Evolutionary conservation across 2,797 vertebrate species (phyloP).

Genomic region (Anas georgica): DNA sequence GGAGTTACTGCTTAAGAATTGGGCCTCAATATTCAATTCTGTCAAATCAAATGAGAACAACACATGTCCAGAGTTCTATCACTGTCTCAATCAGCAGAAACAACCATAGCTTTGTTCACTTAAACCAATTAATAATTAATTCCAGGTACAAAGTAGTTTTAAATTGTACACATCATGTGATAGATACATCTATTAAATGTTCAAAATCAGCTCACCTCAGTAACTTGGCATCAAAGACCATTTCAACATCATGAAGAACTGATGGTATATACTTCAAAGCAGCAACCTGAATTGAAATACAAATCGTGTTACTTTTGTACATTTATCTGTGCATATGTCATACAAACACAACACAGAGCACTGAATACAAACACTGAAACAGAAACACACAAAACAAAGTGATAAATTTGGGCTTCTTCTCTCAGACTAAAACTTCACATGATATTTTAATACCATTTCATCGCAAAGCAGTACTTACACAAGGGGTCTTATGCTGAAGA

Average conservation of each 20-base stretch:
- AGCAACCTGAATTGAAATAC: conserved; percentile 83
- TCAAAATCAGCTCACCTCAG: conserved; percentile 85
- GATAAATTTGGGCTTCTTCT: neutral
- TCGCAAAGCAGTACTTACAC: neutral
- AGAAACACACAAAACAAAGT: neutral
- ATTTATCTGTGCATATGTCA: neutral
- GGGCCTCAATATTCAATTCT: neutral
- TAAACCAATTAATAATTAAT: neutral
- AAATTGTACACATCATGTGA: neutral
- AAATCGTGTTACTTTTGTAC: neutral
- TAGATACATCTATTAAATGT: neutral
- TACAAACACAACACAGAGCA: neutral
- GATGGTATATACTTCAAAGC: conserved; percentile 97
- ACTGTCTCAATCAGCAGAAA: neutral
- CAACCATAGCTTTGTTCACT: neutral
- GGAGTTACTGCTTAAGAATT: neutral
- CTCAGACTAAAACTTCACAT: neutral
- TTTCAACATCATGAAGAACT: conserved; percentile 95
- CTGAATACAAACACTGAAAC: neutral
- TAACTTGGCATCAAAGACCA: conserved; percentile 91
- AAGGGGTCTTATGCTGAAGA: neutral
- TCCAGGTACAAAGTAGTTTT: neutral
- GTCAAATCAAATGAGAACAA: neutral
- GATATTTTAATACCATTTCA: neutral
- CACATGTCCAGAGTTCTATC: rapidly evolving